A percentile compares a stretch with the other conserved stretches of the same genome.
Conservation (phyloP, 2,797 vertebrate species). For the Hydrolagus colliei region DNA sequence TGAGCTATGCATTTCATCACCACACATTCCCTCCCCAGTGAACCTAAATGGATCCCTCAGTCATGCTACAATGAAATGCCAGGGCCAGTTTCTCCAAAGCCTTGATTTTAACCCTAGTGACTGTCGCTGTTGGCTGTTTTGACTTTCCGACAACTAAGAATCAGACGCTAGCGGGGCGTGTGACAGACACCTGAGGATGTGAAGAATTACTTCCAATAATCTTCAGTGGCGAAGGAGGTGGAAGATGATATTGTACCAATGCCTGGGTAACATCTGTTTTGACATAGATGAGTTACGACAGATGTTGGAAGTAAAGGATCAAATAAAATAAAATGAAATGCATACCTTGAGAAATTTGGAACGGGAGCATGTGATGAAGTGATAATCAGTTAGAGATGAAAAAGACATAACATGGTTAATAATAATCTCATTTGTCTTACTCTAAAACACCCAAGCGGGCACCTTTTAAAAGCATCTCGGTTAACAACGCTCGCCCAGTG, state of each 20-base stretch:
- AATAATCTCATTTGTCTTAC: constrained; percentile 49
- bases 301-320: neutral
- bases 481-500: neutral
- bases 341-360: constrained; percentile 52
- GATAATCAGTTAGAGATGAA: constrained; percentile 49
- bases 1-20: neutral
- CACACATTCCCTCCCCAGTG: neutral
- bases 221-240: neutral
- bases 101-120: neutral
- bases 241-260: neutral
- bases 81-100: neutral
- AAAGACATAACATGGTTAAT: constrained; percentile 41
- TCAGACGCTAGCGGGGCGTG: neutral
- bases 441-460: constrained; percentile 34
- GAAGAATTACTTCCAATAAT: neutral
- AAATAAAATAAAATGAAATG: constrained; percentile 29
- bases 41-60: neutral
- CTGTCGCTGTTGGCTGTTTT: neutral
- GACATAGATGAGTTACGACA: constrained; percentile 10
- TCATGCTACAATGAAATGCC: neutral
- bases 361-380: constrained; percentile 49
- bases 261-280: neutral
- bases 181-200: neutral
- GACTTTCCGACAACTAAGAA: neutral
- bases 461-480: neutral